Conservation (phyloP, 2,113 vertebrate species). For the Callocephalon fimbriatum region DNA sequence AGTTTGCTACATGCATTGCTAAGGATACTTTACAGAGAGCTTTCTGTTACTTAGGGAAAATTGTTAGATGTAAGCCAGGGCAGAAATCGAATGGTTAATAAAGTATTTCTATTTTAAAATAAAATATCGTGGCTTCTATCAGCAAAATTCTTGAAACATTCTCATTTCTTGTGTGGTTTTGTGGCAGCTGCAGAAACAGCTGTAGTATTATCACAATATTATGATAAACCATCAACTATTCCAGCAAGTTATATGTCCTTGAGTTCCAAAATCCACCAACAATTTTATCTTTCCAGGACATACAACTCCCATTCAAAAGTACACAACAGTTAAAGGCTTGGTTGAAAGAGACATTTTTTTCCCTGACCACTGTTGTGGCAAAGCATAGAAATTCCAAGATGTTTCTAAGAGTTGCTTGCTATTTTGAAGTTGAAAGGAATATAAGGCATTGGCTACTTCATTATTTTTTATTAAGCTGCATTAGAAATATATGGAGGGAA, state of each 20-base stretch:
- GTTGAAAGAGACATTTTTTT: not conserved
- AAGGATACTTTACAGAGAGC: not conserved
- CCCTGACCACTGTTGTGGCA: not conserved
- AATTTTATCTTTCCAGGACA: not conserved
- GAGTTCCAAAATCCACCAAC: not conserved
- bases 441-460: not conserved
- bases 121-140: not conserved
- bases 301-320: not conserved
- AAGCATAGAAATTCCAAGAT: not conserved
- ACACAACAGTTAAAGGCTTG: not conserved
- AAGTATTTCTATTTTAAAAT: not conserved
- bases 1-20: accelerated
- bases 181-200: not conserved
- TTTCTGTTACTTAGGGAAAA: not conserved
- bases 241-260: not conserved
- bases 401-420: not conserved
- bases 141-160: not conserved
- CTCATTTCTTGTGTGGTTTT: not conserved
- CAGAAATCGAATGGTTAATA: not conserved
- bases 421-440: not conserved
- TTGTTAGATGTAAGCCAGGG: not conserved
- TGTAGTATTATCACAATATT: not conserved
- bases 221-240: not conserved
- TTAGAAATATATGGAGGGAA: not conserved
- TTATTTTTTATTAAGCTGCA: not conserved